A percentile compares a stretch with the other conserved stretches of the same genome.
Evolutionary conservation across 2,797 vertebrate genomes (phyloP).

Genomic region (Poliocrania exsul): DNA sequence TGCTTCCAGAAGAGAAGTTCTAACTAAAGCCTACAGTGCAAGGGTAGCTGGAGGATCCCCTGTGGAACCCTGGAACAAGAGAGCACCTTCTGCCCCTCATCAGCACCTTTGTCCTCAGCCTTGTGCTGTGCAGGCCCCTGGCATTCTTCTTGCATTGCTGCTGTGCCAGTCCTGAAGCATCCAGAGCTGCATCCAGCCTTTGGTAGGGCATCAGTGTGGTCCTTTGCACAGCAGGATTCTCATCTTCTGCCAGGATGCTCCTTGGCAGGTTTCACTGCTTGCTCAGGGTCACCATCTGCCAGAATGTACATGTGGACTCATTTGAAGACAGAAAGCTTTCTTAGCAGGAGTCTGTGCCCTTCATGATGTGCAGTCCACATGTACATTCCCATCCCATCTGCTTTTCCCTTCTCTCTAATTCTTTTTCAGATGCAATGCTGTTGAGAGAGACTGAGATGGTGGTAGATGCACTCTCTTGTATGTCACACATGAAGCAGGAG

Average conservation of each 20-base stretch:
- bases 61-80: not conserved
- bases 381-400: slow-evolving; percentile 59
- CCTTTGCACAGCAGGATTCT: slow-evolving; percentile 1
- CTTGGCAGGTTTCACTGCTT: not conserved
- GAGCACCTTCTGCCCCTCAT: not conserved
- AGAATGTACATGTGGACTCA: slow-evolving; percentile 65
- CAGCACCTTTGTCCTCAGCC: not conserved
- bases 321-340: slow-evolving; percentile 30
- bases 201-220: not conserved
- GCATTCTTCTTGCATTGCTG: not conserved
- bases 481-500: slow-evolving; percentile 64
- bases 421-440: slow-evolving; percentile 73
- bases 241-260: slow-evolving; percentile 22
- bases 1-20: not conserved
- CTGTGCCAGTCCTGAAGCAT: not conserved
- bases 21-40: not conserved
- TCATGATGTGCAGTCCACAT: slow-evolving; percentile 30
- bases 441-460: slow-evolving; percentile 68
- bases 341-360: not conserved
- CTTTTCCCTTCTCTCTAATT: slow-evolving; percentile 69
- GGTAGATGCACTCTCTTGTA: slow-evolving; percentile 70
- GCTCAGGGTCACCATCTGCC: not conserved
- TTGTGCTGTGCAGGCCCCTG: not conserved
- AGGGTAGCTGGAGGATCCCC: not conserved
- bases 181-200: not conserved